Conservation (phyloP, 2,797 vertebrate genomes). For the Hylomyscus alleni region DNA sequence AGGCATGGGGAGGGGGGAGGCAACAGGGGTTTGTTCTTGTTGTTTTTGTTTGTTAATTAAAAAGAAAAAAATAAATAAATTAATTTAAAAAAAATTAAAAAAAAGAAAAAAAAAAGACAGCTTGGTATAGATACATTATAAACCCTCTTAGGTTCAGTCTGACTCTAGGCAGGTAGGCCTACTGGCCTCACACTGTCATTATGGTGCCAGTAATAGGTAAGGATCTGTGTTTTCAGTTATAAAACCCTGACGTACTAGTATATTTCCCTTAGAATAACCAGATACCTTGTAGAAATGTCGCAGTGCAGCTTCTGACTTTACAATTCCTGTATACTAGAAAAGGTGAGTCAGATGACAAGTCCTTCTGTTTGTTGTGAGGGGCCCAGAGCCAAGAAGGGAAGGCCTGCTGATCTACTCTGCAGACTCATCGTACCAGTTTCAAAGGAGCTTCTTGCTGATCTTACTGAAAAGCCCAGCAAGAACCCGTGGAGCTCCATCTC, state of each 20-base stretch:
- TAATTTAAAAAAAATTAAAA: too few relatives aligned
- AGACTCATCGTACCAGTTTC: conserved; percentile 13
- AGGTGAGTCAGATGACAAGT: background rate
- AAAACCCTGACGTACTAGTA: background rate
- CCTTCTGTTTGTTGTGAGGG: background rate
- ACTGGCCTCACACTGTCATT: background rate
- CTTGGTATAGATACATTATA: conserved; percentile 1
- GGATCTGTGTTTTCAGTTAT: background rate
- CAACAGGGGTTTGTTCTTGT: too few relatives aligned
- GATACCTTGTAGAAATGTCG: background rate
- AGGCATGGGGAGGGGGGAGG: too few relatives aligned
- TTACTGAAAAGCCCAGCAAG: conserved; percentile 17
- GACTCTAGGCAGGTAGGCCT: background rate
- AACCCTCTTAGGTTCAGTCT: background rate
- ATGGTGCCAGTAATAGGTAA: background rate
- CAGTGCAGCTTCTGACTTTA: background rate
- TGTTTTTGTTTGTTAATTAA: too few relatives aligned
- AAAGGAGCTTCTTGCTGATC: background rate
- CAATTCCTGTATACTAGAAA: background rate
- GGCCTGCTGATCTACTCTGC: background rate
- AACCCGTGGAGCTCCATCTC: background rate
- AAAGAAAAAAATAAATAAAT: too few relatives aligned
- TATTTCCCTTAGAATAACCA: conserved; percentile 47
- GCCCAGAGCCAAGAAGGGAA: conserved; percentile 25
- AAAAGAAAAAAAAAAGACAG: too few relatives aligned